Conservation (phyloP, 1,140 invertebrate genomes). For the Lanistes nyassanus region DNA sequence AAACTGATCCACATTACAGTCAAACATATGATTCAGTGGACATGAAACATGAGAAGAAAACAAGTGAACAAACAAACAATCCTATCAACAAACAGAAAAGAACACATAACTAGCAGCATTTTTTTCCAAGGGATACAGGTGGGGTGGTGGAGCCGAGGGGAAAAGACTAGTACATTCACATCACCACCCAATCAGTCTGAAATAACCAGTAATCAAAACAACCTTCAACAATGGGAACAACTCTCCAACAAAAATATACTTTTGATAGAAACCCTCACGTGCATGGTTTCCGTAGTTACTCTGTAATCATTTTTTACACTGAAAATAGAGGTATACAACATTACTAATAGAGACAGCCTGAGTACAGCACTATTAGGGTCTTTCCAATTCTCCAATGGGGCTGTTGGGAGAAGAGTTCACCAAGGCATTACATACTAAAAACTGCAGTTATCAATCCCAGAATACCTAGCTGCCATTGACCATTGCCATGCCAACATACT, state of each 20-base stretch:
- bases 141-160: background rate
- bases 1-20: slow-evolving; percentile 15
- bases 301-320: too few relatives aligned
- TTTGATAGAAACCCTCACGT: background rate
- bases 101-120: background rate
- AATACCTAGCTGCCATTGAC: too few relatives aligned
- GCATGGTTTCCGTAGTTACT: too few relatives aligned
- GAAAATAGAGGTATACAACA: too few relatives aligned
- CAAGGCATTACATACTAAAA: too few relatives aligned
- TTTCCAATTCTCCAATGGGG: too few relatives aligned
- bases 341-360: too few relatives aligned
- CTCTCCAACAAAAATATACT: background rate
- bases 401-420: too few relatives aligned
- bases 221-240: slow-evolving; percentile 2
- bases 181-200: background rate
- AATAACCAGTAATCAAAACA: background rate
- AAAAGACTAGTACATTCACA: slow-evolving; percentile 4
- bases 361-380: too few relatives aligned
- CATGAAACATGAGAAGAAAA: background rate
- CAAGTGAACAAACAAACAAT: slow-evolving; percentile 3
- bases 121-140: background rate
- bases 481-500: too few relatives aligned
- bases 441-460: too few relatives aligned
- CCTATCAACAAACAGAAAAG: slow-evolving; percentile 5
- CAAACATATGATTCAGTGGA: background rate